Evolutionary conservation across 92 coral and sea anemone genomes (phyloP).

Genomic region (Nematostella vectensis): DNA sequence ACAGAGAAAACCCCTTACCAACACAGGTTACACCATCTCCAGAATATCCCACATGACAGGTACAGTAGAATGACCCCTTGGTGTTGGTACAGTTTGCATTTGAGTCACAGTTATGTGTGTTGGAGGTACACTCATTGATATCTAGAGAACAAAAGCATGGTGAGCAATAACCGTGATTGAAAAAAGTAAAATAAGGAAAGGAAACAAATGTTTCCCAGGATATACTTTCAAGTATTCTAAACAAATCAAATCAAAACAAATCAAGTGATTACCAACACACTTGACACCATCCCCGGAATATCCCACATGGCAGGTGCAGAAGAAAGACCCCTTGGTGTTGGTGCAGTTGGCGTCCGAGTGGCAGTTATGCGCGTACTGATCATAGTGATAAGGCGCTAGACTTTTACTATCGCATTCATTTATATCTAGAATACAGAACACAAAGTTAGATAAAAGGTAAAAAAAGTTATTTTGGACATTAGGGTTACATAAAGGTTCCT

Average conservation of each 20-base stretch:
- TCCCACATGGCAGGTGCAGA: constrained; percentile 63
- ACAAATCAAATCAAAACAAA: too few relatives aligned
- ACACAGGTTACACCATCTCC: constrained; percentile 61
- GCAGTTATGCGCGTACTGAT: constrained; percentile 42
- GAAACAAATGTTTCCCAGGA: too few relatives aligned
- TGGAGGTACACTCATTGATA: constrained; percentile 59
- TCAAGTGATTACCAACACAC: constrained; percentile 3
- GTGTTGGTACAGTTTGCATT: constrained; percentile 67
- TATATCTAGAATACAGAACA: constrained; percentile 38
- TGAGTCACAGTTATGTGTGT: constrained; percentile 51
- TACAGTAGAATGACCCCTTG: constrained; percentile 60
- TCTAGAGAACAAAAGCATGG: constrained; percentile 41
- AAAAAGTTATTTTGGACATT: too few relatives aligned
- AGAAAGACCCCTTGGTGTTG: constrained; percentile 73
- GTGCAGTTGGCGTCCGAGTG: constrained; percentile 63
- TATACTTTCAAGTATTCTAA: too few relatives aligned
- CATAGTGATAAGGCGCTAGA: constrained; percentile 5
- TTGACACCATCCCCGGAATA: constrained; percentile 64
- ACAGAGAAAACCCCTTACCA: neutral
- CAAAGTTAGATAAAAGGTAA: too few relatives aligned
- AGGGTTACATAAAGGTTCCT: too few relatives aligned
- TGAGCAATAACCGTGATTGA: too few relatives aligned
- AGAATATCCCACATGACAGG: constrained; percentile 53
- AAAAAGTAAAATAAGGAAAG: too few relatives aligned
- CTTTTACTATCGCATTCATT: constrained; percentile 30